Conservation (phyloP, 2,888 invertebrate species). For the Elegia similella region DNA sequence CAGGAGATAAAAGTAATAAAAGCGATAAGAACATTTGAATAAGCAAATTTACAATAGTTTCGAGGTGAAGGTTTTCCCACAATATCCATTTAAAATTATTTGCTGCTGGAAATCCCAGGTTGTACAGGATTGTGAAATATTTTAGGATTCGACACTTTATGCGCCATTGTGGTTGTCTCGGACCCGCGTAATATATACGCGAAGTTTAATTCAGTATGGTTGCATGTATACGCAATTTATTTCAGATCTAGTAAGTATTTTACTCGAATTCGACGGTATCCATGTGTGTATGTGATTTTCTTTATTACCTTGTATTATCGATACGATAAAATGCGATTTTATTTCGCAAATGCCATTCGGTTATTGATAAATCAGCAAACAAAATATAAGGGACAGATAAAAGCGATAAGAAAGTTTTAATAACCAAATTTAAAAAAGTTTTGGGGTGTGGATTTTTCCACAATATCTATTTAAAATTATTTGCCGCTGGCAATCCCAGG, state of each 20-base stretch:
- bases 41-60: background rate
- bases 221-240: too few species aligned
- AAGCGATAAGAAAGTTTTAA: slow-evolving; percentile 32
- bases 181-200: background rate
- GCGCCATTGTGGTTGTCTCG: background rate
- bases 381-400: background rate
- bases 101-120: background rate
- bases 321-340: too few species aligned
- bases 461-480: slow-evolving; percentile 10
- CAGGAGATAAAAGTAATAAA: background rate
- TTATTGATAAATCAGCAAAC: background rate
- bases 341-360: background rate
- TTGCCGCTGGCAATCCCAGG: background rate
- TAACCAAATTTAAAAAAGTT: slow-evolving; percentile 18
- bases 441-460: slow-evolving; percentile 10
- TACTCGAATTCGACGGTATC: too few species aligned
- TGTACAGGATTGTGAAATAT: background rate
- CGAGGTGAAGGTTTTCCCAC: slow-evolving; percentile 13
- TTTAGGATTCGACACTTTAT: background rate
- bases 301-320: too few species aligned
- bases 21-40: slow-evolving; percentile 35
- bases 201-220: background rate
- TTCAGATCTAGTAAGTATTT: too few species aligned
- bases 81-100: slow-evolving; percentile 10
- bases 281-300: too few species aligned